Base-by-base conservation (phyloP, 1,140 invertebrate genomes). In the Xylocopa sonorina region DNA sequence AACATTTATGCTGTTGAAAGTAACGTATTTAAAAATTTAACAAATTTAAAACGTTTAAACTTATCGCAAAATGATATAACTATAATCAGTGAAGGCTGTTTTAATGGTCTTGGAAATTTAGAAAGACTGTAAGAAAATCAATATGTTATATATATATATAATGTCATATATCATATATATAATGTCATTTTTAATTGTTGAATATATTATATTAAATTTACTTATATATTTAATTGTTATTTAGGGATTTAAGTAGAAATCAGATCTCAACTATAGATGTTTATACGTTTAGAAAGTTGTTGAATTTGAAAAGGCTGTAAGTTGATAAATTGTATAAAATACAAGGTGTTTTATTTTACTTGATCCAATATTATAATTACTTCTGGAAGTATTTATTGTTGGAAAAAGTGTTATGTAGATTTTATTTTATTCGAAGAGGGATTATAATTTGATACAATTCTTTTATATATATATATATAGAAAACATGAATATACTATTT, bases 191-290 rank as follows among this genome's bases (percentile, higher is more conserved):
- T 66, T 81, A 73, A 62, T 51, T 81, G 80, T 69, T 73, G 0
- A 66, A 46, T 24, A 51, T 38, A 63, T 32, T 80, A 78, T 75
- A 79, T 2, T 77, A 24, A 76, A 62, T 50, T n/a, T n/a, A n/a
- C n/a, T n/a, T 46, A 63, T 16, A 62, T 66, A 32, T 57, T 60
- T 51, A 41, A 71, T 86, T 93, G 51, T 67, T 67, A 67, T 67
- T 67, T 90, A 96, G 96, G 86, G 95, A 96, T 90, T 93, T 98
- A 63, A 96, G 95, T 86, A 94, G 95, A 87, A 98, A 98, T 90
- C 94, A 95, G 82, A 96, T 98, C 89, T 93, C 93, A 18, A 90
- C 93, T 34, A 95, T 98, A 81, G 94, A 96, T 89, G 93, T 94
- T n/a, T 94, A 96, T 89, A 95, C 96, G 60, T 98, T 97, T 85